phyloP scores from a whole-genome alignment of 2,797 vertebrate genomes.

The Platyrinchus mystaceus region DNA sequence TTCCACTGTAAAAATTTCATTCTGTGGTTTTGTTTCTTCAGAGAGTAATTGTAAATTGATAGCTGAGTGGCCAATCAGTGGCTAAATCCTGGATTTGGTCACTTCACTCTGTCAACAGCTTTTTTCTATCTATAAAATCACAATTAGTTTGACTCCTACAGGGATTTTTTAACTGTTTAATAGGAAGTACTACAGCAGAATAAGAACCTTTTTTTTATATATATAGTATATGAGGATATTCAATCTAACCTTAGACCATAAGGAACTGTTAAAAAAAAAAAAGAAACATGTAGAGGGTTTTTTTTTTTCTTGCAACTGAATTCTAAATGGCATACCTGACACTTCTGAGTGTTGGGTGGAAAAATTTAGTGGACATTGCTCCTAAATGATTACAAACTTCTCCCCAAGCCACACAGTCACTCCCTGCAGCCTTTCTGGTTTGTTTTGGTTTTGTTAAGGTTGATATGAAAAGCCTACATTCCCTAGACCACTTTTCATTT shows the following conservation, averaged over 20 bases:
- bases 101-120: neutral
- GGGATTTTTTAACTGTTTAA: neutral
- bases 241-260: neutral
- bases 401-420: accelerated
- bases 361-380: neutral
- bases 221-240: neutral
- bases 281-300: neutral
- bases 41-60: neutral
- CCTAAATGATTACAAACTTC: neutral
- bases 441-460: neutral
- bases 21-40: neutral
- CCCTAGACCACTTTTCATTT: neutral
- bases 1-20: neutral
- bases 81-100: neutral
- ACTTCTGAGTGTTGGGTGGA: neutral
- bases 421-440: neutral
- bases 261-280: neutral
- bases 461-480: neutral
- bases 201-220: neutral
- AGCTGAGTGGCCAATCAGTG: neutral
- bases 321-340: neutral
- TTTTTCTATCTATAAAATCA: neutral
- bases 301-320: neutral
- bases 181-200: neutral
- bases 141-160: neutral